Evolutionary conservation across 2,113 vertebrate species (phyloP).

Genomic region (Cricetomys ansorgei): DNA sequence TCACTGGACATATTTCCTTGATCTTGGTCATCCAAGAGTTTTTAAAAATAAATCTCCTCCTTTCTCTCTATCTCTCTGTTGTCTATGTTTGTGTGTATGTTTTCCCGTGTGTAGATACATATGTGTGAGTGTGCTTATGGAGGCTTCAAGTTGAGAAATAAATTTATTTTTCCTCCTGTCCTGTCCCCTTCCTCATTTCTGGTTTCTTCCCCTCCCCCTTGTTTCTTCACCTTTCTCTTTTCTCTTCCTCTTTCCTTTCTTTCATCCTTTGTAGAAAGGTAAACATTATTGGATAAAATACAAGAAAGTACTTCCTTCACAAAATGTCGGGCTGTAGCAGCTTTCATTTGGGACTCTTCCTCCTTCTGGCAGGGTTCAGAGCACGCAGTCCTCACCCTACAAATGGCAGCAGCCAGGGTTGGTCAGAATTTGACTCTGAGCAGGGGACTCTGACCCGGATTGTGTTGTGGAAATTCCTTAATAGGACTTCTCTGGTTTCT

Average conservation of each 20-base stretch:
- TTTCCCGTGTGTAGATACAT: background rate
- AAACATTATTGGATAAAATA: background rate
- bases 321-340: background rate
- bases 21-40: too few relatives aligned
- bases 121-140: background rate
- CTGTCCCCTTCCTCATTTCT: background rate
- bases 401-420: background rate
- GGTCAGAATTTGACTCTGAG: background rate
- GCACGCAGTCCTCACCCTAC: background rate
- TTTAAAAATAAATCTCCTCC: too few relatives aligned
- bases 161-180: background rate
- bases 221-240: background rate
- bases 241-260: background rate
- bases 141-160: background rate
- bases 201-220: too few relatives aligned
- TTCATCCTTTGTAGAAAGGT: background rate
- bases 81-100: background rate
- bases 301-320: background rate
- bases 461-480: background rate
- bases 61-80: background rate
- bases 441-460: background rate
- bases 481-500: background rate
- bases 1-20: background rate
- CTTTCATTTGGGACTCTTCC: background rate
- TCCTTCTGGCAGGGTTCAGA: background rate